Evolutionary conservation across 2,113 vertebrate genomes (phyloP), one percentile per base, ranked within the genome.

Genomic region (Sander vitreus): DNA sequence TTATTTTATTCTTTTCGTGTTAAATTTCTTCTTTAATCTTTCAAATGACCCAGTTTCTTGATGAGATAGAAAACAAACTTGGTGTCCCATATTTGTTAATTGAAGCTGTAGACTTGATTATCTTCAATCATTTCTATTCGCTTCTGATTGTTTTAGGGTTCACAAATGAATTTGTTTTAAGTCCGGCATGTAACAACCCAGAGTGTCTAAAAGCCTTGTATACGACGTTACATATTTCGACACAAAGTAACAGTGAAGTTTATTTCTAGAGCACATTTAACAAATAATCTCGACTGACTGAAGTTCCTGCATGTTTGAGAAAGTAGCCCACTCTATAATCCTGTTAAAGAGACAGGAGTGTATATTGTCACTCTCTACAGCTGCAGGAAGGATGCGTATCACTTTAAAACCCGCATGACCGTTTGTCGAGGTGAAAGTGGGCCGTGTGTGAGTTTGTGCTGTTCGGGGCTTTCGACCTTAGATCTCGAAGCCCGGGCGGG

Each of bases 321-420:
- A 76, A 15, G 30, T 0, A 21, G 5, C 23, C 54, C 63, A 30
- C n/a, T 45, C 88, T 91, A 3, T 43, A 11, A 43, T 66, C 36
- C n/a, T 39, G 89, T 94, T 94, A 94, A 94, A 94, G 92, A 36
- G 57, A 85, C 90, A 93, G 84, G 81, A 3, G 6, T 2, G 0
- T 0, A 0, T 0, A 0, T 1, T 27, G 1, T 0, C 6, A 0
- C 4, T 2, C 1, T 9, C 3, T 6, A 3, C 30, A 6, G 47
- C 36, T 16, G 13, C 21, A 2, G 3, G 2, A 1, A 9, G 6
- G 60, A 2, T 6, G 30, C 11, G 25, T 92, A 12, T 57, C 63
- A 0, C 93, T 94, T 94, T 94, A 94, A 94, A 68, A 27, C 8
- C 48, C n/a, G 13, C 76, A 14, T 57, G 70, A 62, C 68, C 48